Percentiles rank a stretch among this genome's conserved stretches.
Evolutionary conservation across 2,888 invertebrate species (phyloP).

Genomic region (Torymus auratus): DNA sequence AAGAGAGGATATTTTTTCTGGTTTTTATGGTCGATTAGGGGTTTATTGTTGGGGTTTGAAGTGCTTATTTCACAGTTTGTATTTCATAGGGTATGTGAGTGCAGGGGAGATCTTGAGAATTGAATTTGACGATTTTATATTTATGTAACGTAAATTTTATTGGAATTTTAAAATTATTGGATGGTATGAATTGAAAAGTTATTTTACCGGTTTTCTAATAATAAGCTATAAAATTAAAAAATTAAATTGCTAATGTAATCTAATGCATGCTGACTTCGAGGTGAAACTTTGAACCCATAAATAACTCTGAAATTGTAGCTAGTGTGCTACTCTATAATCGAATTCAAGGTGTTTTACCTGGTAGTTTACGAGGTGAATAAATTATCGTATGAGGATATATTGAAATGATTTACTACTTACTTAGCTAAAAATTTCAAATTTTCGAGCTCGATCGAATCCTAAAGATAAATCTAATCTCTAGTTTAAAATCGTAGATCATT

Average conservation of each 20-base stretch:
- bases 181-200: too few species aligned
- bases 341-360: conserved; percentile 33
- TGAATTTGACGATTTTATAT: too few species aligned
- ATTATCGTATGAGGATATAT: conserved; percentile 32
- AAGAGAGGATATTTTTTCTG: not conserved
- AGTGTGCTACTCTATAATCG: conserved; percentile 23
- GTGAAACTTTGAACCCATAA: conserved; percentile 16
- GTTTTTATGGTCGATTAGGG: not conserved
- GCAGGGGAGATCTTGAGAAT: too few species aligned
- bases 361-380: conserved; percentile 42
- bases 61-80: too few species aligned
- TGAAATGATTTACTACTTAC: conserved; percentile 35
- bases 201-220: too few species aligned
- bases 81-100: too few species aligned
- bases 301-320: conserved; percentile 7
- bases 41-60: not conserved
- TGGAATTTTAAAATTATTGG: too few species aligned
- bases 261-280: too few species aligned
- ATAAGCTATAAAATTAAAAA: too few species aligned
- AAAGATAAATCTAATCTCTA: conserved; percentile 43
- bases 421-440: conserved; percentile 45
- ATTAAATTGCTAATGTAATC: too few species aligned
- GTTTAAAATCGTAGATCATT: conserved; percentile 41
- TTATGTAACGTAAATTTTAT: too few species aligned
- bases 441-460: conserved; percentile 40